phyloP scores from a whole-genome alignment of 2,113 vertebrate species.

The Laterallus jamaicensis region DNA sequence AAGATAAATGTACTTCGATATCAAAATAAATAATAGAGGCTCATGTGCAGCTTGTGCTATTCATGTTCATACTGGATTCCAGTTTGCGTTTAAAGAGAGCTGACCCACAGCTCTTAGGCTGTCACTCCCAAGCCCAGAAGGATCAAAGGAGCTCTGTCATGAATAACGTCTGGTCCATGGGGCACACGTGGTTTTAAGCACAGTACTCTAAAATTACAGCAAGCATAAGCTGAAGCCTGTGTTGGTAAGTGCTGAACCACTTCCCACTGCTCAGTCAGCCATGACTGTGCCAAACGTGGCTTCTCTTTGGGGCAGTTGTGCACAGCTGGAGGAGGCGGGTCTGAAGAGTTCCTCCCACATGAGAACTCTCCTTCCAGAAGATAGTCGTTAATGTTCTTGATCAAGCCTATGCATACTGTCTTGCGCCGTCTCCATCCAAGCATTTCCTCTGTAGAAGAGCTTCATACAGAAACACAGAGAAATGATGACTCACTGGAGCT shows the following conservation, averaged over 20 bases:
- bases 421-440: background rate
- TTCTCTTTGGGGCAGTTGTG: background rate
- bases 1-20: constrained; percentile 60
- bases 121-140: background rate
- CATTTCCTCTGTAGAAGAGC: background rate
- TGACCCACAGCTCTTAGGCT: background rate
- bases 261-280: background rate
- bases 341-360: background rate
- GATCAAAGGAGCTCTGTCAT: background rate
- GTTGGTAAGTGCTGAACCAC: background rate
- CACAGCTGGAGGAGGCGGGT: background rate
- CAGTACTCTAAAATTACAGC: background rate
- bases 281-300: background rate
- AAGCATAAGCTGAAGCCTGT: background rate
- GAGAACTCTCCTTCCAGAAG: background rate
- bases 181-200: background rate
- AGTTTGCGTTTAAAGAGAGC: background rate
- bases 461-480: background rate
- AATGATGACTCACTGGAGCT: background rate
- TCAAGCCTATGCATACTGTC: background rate
- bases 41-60: constrained; percentile 17
- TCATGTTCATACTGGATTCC: constrained; percentile 9
- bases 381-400: background rate
- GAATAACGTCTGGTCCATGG: background rate
- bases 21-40: constrained; percentile 51